phyloP scores from a whole-genome alignment of 1,140 invertebrate species.

The Anoplolepis gracilipes region DNA sequence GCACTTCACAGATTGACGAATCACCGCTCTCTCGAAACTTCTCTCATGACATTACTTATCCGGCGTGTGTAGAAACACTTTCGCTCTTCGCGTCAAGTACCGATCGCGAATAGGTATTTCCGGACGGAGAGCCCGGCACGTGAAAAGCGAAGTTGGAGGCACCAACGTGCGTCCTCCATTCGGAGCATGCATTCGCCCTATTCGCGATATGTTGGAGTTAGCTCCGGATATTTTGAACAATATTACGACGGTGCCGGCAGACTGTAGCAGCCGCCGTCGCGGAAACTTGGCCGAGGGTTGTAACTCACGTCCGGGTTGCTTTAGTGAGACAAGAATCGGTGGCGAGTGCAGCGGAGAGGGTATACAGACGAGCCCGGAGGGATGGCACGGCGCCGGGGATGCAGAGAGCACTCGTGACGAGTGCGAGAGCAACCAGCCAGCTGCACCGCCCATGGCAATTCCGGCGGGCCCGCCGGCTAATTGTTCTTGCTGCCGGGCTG shows the following conservation, averaged over 20 bases:
- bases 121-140: neutral
- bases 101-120: constrained; percentile 26
- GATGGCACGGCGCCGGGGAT: neutral
- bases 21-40: constrained; percentile 12
- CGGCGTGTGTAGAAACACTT: neutral
- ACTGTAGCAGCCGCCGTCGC: constrained; percentile 22
- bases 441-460: constrained; percentile 69
- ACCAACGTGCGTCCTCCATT: neutral
- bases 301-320: constrained; percentile 55
- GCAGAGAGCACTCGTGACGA: constrained; percentile 46
- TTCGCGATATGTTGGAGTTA: constrained; percentile 27
- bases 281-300: constrained; percentile 58
- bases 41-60: neutral
- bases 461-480: constrained; percentile 66
- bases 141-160: neutral
- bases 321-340: constrained; percentile 53
- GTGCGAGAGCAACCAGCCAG: constrained; percentile 54
- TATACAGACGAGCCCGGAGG: neutral
- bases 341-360: neutral
- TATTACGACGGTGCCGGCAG: constrained; percentile 41
- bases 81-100: neutral
- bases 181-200: neutral
- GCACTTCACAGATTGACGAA: neutral
- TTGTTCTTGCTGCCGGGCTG: constrained; percentile 62
- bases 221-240: constrained; percentile 70